Evolutionary conservation across 2,888 invertebrate species (phyloP).

Genomic region (Tromatobia lineatoria): DNA sequence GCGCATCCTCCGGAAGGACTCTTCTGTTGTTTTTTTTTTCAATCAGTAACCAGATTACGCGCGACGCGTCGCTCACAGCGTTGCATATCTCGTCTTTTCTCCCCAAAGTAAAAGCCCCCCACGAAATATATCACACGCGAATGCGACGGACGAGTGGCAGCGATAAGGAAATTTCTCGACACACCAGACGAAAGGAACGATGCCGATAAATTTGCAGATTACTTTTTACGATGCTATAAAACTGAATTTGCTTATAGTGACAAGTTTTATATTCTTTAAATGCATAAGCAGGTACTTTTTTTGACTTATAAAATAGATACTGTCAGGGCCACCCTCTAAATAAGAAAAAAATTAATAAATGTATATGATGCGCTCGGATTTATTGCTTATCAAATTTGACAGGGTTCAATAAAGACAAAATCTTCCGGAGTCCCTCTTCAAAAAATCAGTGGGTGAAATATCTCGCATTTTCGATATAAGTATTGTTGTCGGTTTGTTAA

Average conservation of each 20-base stretch:
- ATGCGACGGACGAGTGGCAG: constrained; percentile 12
- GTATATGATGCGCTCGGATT: not conserved
- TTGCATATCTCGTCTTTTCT: constrained; percentile 12
- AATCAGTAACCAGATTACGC: constrained; percentile 40
- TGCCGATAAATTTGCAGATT: constrained; percentile 16
- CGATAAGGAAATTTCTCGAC: constrained; percentile 45
- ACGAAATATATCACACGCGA: constrained; percentile 33
- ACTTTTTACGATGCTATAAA: not conserved
- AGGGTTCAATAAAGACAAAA: too few species aligned
- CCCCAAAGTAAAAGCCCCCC: constrained; percentile 34
- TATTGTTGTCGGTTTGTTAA: too few species aligned
- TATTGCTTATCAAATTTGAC: not conserved
- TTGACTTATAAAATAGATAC: not conserved
- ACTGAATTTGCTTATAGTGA: not conserved
- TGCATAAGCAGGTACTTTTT: not conserved
- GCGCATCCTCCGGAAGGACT: constrained; percentile 1
- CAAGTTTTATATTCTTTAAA: not conserved
- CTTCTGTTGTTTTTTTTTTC: constrained; percentile 20
- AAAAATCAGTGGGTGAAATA: too few species aligned
- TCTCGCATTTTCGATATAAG: too few species aligned
- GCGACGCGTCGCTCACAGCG: constrained; percentile 13
- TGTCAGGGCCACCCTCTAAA: not conserved
- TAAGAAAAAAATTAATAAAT: not conserved
- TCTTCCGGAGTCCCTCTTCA: too few species aligned
- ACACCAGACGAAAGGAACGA: not conserved